Evolutionary conservation across 2,113 vertebrate genomes (phyloP).

Genomic region (Pachypanchax playfairii): DNA sequence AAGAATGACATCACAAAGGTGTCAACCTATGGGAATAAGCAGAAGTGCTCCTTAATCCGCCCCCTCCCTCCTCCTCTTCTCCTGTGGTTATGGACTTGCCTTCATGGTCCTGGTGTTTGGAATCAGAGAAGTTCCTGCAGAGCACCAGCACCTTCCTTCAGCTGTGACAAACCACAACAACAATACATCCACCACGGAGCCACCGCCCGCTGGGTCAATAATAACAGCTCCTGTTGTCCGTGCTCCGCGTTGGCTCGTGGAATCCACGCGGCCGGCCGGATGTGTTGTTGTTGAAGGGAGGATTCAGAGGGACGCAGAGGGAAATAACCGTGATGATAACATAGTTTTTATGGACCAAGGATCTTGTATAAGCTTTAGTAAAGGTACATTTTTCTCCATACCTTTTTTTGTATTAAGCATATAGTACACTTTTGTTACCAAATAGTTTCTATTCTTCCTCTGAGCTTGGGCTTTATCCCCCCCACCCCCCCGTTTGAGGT

Average conservation of each 20-base stretch:
- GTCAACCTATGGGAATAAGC: slow-evolving; percentile 67
- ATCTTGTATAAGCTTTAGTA: slow-evolving; percentile 99
- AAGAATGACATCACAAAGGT: slow-evolving; percentile 30
- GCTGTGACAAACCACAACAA: slow-evolving; percentile 70
- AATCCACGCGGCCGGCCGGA: slow-evolving; percentile 80
- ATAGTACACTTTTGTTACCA: slow-evolving; percentile 99
- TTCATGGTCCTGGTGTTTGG: slow-evolving; percentile 71
- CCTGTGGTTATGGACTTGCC: slow-evolving; percentile 81
- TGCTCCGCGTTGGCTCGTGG: slow-evolving; percentile 77
- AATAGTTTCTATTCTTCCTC: slow-evolving; percentile 93
- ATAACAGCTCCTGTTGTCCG: slow-evolving; percentile 75
- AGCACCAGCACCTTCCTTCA: slow-evolving; percentile 72
- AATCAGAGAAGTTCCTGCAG: slow-evolving; percentile 65
- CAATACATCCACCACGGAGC: slow-evolving; percentile 67
- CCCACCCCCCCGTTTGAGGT: slow-evolving; percentile 71
- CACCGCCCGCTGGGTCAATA: slow-evolving; percentile 24
- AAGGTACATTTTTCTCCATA: slow-evolving; percentile 99
- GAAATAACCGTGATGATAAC: slow-evolving; percentile 81
- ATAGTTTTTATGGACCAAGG: slow-evolving; percentile 99
- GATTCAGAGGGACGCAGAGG: slow-evolving; percentile 83
- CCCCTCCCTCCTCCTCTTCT: slow-evolving; percentile 23
- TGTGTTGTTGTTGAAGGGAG: slow-evolving; percentile 82
- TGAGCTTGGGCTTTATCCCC: slow-evolving; percentile 84
- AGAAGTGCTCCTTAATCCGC: slow-evolving; percentile 60
- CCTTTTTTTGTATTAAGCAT: slow-evolving; percentile 97